phyloP scores from a whole-genome alignment of 2,888 invertebrate species.

The Mimumesa dahlbomi region DNA sequence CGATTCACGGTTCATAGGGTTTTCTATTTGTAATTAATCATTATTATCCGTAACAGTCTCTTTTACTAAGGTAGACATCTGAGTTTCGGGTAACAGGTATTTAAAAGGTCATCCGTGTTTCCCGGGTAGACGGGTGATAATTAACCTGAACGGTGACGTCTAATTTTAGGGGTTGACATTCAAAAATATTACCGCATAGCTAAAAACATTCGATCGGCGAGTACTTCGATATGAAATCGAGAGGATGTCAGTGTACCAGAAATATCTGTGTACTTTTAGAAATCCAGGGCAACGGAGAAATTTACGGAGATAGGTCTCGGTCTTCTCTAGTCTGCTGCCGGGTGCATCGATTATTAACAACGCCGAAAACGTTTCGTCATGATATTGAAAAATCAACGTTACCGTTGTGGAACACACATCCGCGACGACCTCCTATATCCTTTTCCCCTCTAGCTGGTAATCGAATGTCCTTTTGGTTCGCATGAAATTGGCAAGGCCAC shows the following conservation, averaged over 20 bases:
- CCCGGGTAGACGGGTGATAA: too few relatives aligned
- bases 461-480: constrained; percentile 8
- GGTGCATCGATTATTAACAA: constrained; percentile 40
- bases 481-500: constrained; percentile 20
- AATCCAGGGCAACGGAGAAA: constrained; percentile 46
- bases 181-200: constrained; percentile 13
- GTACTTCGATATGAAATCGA: background rate
- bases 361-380: constrained; percentile 24
- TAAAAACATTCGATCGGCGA: constrained; percentile 14
- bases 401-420: background rate
- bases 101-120: too few relatives aligned
- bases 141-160: too few relatives aligned
- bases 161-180: constrained; percentile 18
- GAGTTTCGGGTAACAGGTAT: too few relatives aligned
- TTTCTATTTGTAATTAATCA: background rate
- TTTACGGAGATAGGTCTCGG: constrained; percentile 22
- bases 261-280: constrained; percentile 35
- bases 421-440: constrained; percentile 4
- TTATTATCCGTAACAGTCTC: too few relatives aligned
- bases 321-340: constrained; percentile 13
- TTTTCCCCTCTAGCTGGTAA: background rate
- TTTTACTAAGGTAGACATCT: too few relatives aligned
- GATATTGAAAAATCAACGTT: constrained; percentile 25
- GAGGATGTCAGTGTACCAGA: background rate
- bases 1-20: background rate